Percentiles rank a stretch among this genome's conserved stretches.
Evolutionary conservation across 1,140 invertebrate genomes (phyloP).

Genomic region (Steinernema feltiae): DNA sequence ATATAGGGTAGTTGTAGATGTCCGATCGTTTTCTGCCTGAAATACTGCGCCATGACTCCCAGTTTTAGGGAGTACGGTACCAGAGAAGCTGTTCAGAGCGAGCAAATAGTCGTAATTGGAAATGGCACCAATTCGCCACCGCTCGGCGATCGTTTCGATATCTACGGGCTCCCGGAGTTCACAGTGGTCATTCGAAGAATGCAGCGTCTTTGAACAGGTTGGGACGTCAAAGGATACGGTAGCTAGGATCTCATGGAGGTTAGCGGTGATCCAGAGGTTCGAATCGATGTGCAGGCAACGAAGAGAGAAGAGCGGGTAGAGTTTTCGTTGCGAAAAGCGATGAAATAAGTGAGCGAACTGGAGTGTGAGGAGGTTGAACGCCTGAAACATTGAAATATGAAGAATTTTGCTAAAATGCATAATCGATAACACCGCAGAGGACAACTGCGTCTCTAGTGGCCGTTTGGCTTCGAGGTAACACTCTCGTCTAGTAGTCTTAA

Average conservation of each 20-base stretch:
- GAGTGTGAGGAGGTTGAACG: conserved; percentile 53
- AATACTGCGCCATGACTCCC: too few species aligned
- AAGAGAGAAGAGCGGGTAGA: conserved; percentile 38
- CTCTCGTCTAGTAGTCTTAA: too few species aligned
- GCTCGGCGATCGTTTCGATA: conserved; percentile 39
- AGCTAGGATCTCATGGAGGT: conserved; percentile 29
- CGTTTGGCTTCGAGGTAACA: too few species aligned
- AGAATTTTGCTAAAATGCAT: too few species aligned
- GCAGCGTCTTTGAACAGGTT: not conserved
- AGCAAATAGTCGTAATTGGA: conserved; percentile 87
- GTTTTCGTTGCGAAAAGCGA: not conserved
- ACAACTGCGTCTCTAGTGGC: too few species aligned
- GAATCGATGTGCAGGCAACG: conserved; percentile 27
- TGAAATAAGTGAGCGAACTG: conserved; percentile 5
- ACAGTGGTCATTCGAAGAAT: not conserved
- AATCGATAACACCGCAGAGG: too few species aligned
- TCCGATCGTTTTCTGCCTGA: conserved; percentile 70
- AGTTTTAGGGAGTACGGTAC: too few species aligned
- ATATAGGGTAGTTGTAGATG: conserved; percentile 84
- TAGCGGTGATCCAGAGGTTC: conserved; percentile 36
- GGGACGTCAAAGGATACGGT: not conserved
- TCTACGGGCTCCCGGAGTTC: not conserved
- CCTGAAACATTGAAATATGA: too few species aligned
- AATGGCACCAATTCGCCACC: conserved; percentile 77
- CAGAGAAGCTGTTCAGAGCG: conserved; percentile 69